phyloP scores from a whole-genome alignment of 2,888 invertebrate genomes.

The Octodonta nipae region DNA sequence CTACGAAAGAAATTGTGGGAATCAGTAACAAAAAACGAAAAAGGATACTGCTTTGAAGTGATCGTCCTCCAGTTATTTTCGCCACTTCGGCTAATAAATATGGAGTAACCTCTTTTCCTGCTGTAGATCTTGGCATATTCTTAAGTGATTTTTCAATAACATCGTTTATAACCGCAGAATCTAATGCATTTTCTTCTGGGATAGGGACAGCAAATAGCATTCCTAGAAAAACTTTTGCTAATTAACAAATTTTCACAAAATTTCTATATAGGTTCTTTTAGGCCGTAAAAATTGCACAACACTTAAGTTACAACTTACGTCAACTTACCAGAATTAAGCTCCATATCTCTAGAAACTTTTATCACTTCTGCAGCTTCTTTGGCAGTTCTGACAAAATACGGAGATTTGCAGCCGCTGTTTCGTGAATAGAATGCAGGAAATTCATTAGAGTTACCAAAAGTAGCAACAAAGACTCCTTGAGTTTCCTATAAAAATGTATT shows the following conservation, averaged over 20 bases:
- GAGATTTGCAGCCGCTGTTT: slow-evolving; percentile 58
- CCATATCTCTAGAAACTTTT: slow-evolving; percentile 37
- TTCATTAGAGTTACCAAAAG: slow-evolving; percentile 51
- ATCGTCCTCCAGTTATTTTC: slow-evolving; percentile 66
- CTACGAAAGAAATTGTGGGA: too few relatives aligned
- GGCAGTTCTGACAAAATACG: slow-evolving; percentile 51
- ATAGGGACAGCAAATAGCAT: slow-evolving; percentile 84
- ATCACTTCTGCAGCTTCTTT: slow-evolving; percentile 63
- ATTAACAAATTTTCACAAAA: slow-evolving; percentile 1
- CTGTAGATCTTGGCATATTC: slow-evolving; percentile 43
- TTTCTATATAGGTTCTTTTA: background rate
- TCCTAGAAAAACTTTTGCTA: slow-evolving; percentile 10
- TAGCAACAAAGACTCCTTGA: slow-evolving; percentile 80
- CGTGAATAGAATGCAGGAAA: slow-evolving; percentile 92
- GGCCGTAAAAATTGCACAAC: background rate
- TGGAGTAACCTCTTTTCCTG: slow-evolving; percentile 85
- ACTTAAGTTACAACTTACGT: background rate
- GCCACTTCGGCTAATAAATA: slow-evolving; percentile 70
- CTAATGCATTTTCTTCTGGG: slow-evolving; percentile 54
- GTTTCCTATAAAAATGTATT: slow-evolving; percentile 68
- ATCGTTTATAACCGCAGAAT: slow-evolving; percentile 46
- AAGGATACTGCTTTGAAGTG: slow-evolving; percentile 75
- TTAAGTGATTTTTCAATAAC: slow-evolving; percentile 58
- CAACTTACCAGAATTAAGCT: slow-evolving; percentile 46
- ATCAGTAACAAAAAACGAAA: too few relatives aligned